A percentile compares a stretch with the other conserved stretches of the same genome.
Evolutionary conservation across 2,113 vertebrate genomes (phyloP).

Genomic region (Chlamydotis undulata): DNA sequence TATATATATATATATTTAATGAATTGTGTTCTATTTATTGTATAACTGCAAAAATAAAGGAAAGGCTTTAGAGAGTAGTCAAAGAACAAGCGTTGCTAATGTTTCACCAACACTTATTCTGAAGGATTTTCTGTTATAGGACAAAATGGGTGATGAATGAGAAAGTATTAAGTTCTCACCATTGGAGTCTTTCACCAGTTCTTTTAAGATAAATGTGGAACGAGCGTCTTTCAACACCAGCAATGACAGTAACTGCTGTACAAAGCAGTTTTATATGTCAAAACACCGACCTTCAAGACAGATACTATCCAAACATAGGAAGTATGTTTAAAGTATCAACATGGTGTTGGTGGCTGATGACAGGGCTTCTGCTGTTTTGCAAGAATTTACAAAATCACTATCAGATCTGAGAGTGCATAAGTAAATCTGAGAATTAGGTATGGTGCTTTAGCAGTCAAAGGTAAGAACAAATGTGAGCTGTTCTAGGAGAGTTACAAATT

Average conservation of each 20-base stretch:
- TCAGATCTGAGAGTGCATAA: background rate
- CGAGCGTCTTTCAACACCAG: background rate
- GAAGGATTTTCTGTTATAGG: background rate
- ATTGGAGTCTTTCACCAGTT: background rate
- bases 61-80: background rate
- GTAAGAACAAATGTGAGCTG: rapidly evolving
- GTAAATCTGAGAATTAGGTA: background rate
- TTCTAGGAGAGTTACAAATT: background rate
- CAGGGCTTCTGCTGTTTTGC: background rate
- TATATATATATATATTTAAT: background rate
- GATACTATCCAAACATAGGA: background rate
- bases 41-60: background rate
- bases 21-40: background rate
- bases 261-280: background rate
- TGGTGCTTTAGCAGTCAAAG: background rate
- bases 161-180: background rate
- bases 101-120: background rate
- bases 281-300: background rate
- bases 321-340: background rate
- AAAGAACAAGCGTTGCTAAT: background rate
- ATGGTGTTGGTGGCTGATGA: background rate
- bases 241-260: background rate
- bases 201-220: background rate
- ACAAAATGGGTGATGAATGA: background rate
- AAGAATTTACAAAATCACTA: background rate